Evolutionary conservation across 2,113 vertebrate species (phyloP), one percentile per base, ranked within the genome.

Genomic region (Rhynchomys soricoides): DNA sequence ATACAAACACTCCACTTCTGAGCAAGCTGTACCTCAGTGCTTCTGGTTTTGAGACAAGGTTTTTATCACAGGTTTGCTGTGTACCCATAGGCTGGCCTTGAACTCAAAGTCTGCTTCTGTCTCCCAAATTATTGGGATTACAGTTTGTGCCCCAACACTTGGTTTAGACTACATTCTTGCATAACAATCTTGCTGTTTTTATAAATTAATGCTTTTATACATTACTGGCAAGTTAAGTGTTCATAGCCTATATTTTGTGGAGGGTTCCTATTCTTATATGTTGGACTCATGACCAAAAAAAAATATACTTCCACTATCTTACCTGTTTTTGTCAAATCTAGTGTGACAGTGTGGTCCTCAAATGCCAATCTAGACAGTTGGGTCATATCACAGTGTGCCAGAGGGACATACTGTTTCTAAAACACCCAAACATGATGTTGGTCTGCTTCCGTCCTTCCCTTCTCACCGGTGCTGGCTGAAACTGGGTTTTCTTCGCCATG

Each of bases 341-440:
- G 10, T 78, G 71, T 92, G 97, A 96, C 85, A 93, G 26, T n/a
- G 2, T 95, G 37, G 4, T 92, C 90, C 96, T 34, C 45, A 68
- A 95, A 95, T 95, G 87, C 48, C 93, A 91, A 15, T 98, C 59
- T 94, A 68, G 85, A 98, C 88, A 96, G 73, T 97, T 98, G 93
- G 59, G 29, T 50, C 82, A 70, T 93, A 86, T 64, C 95, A 85
- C 89, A 79, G 26, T 78, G 37, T 66, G 77, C 73, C 87, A 97
- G 1, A 75, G 96, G 75, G 92, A 24, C 70, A 59, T 83, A 37
- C 43, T 90, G 12, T 90, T 92, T 24, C n/a, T 93, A 96, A 91
- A 95, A 55, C 79, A 59, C 37, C 48, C 55, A 94, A 86, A 79
- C 57, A 62, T 92, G 40, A 75, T 94, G 57, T 94, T 90, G 92